Evolutionary conservation across 2,888 invertebrate genomes (phyloP).

Genomic region (Xestia xanthographa): DNA sequence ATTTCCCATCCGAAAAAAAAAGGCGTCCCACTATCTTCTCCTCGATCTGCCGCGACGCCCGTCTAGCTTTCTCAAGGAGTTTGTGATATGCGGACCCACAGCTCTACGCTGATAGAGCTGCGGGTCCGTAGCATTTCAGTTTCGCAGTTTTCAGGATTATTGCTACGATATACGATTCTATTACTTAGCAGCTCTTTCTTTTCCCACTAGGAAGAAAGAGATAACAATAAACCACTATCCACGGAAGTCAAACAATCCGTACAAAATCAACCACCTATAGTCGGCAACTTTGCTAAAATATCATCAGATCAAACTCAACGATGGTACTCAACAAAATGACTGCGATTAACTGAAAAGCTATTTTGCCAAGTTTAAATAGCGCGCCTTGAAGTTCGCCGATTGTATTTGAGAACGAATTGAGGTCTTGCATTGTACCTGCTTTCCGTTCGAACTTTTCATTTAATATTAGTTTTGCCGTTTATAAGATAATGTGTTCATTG

Average conservation of each 20-base stretch:
- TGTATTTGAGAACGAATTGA: constrained; percentile 80
- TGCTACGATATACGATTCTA: too few species aligned
- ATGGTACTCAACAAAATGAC: constrained; percentile 84
- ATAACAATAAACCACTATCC: background rate
- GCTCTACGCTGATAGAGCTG: too few species aligned
- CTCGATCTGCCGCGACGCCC: too few species aligned
- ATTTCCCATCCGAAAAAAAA: too few species aligned
- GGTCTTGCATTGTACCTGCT: constrained; percentile 81
- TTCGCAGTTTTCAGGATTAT: too few species aligned
- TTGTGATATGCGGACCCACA: too few species aligned
- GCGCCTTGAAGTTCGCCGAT: constrained; percentile 81
- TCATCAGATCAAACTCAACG: constrained; percentile 79
- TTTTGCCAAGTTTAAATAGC: constrained; percentile 86
- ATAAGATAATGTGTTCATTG: constrained; percentile 64
- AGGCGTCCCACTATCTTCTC: too few species aligned
- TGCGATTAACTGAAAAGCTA: constrained; percentile 87
- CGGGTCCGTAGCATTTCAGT: too few species aligned
- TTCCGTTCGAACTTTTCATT: constrained; percentile 74
- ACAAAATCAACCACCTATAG: constrained; percentile 27
- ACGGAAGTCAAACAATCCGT: constrained; percentile 1
- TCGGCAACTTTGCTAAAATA: constrained; percentile 76
- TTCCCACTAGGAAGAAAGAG: background rate
- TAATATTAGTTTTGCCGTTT: constrained; percentile 70
- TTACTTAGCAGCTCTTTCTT: background rate
- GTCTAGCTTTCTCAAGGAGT: too few species aligned